Percentiles rank a stretch among this genome's conserved stretches.
Conservation (phyloP, 2,113 vertebrate species). For the Mus pahari region DNA sequence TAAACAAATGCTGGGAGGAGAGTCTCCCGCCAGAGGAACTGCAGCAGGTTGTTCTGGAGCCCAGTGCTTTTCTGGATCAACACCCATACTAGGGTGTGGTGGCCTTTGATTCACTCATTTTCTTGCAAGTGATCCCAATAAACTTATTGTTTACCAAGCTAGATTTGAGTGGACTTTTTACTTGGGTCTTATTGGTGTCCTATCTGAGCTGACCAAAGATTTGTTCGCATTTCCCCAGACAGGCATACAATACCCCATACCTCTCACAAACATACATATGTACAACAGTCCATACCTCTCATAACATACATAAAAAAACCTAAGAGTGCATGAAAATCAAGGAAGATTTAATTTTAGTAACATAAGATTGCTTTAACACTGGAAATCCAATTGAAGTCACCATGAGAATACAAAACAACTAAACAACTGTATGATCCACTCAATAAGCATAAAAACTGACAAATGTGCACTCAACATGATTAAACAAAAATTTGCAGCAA, state of each 20-base stretch:
- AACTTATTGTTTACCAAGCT: background rate
- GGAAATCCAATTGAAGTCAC: background rate
- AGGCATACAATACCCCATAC: too few relatives aligned
- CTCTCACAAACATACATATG: background rate
- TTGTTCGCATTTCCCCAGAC: background rate
- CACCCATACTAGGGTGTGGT: background rate
- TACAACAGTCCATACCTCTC: background rate
- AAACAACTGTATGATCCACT: background rate
- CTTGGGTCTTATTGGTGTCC: background rate
- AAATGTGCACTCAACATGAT: background rate
- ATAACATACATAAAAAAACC: background rate
- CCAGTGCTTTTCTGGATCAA: background rate
- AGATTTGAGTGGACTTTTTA: background rate
- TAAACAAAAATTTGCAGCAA: background rate
- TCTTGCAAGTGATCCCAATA: background rate
- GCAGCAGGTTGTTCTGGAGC: background rate
- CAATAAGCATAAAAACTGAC: background rate
- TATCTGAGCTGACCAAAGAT: background rate
- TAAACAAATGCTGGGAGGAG: background rate
- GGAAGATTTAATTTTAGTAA: background rate
- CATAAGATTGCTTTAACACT: background rate
- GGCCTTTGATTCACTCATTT: background rate
- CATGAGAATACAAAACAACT: constrained; percentile 9
- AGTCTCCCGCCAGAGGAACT: background rate
- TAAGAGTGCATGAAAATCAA: background rate